These are phyloP conservation scores for Amia ocellicauda DNA, from an alignment of 2,113 vertebrate genomes.

Conservation along the genomic window DNA sequence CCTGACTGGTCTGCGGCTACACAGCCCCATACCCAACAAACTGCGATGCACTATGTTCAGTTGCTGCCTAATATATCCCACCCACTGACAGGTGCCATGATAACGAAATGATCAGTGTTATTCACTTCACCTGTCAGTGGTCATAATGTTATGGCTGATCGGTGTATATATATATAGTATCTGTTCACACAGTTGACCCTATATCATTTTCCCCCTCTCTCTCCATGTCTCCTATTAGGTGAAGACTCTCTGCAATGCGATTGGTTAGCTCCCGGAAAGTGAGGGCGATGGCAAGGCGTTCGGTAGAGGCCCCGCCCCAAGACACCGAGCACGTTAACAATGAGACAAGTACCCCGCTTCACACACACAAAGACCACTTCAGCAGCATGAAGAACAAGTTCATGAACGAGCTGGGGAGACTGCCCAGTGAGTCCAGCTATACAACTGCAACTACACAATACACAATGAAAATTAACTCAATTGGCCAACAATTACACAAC, in stretches of 20 bases:
- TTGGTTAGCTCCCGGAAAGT: slow-evolving; percentile 32
- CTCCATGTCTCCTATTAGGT: too few relatives aligned
- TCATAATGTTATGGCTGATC: too few relatives aligned
- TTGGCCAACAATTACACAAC: background rate
- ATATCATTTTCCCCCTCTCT: background rate
- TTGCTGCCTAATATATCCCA: too few relatives aligned
- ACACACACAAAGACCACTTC: slow-evolving; percentile 62
- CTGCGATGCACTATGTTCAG: too few relatives aligned
- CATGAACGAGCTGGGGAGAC: slow-evolving; percentile 65
- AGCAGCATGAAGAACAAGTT: slow-evolving; percentile 68
- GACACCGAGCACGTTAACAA: slow-evolving; percentile 14
- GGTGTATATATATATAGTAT: too few relatives aligned
- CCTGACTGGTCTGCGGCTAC: too few relatives aligned
- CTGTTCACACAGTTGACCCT: too few relatives aligned
- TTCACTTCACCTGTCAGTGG: too few relatives aligned
- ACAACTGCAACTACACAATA: background rate
- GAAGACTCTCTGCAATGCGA: slow-evolving; percentile 47
- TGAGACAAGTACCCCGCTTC: slow-evolving; percentile 31
- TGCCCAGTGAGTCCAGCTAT: slow-evolving; percentile 58
- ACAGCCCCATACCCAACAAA: too few relatives aligned
- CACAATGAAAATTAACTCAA: background rate
- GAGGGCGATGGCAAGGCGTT: slow-evolving; percentile 44
- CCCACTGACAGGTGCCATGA: too few relatives aligned
- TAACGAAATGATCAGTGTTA: too few relatives aligned
- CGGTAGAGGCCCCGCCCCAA: slow-evolving; percentile 47